These are phyloP conservation scores for Mohoua ochrocephala DNA, from an alignment of 2,113 vertebrate genomes.

Conservation along the genomic window DNA sequence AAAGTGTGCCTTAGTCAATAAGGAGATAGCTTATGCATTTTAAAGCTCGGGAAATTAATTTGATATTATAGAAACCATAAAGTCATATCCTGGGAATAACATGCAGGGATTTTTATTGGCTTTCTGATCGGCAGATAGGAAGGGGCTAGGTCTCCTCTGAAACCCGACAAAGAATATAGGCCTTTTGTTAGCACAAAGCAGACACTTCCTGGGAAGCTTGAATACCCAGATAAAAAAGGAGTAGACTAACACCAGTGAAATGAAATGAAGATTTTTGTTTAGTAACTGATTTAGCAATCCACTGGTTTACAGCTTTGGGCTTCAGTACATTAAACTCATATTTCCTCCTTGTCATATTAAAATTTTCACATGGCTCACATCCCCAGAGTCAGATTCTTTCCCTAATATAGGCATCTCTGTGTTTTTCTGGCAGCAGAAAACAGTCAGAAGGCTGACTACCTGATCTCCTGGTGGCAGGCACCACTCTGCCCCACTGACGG, in stretches of 20 bases:
- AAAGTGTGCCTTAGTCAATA: background rate
- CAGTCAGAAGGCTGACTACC: conserved; percentile 17
- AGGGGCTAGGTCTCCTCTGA: conserved; percentile 1
- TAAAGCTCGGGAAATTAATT: background rate
- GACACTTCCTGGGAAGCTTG: background rate
- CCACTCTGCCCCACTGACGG: background rate
- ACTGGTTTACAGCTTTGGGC: conserved; percentile 10
- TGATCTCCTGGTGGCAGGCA: background rate
- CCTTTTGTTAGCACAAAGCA: background rate
- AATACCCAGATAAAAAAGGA: background rate
- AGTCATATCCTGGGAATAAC: background rate
- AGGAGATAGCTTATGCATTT: background rate
- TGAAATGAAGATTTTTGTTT: conserved; percentile 36
- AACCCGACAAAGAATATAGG: background rate
- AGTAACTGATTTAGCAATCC: conserved; percentile 1
- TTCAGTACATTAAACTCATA: conserved; percentile 43
- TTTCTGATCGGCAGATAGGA: conserved; percentile 16
- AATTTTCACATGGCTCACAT: background rate
- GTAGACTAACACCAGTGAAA: background rate
- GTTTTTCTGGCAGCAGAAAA: conserved; percentile 18
- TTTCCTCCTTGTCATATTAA: conserved; percentile 44
- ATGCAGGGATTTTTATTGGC: conserved; percentile 3
- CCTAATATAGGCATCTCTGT: conserved; percentile 36
- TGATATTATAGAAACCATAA: background rate
- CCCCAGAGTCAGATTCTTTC: conserved; percentile 10